Evolutionary conservation across 2,888 invertebrate genomes (phyloP).

Genomic region (Euzetes globulus): DNA sequence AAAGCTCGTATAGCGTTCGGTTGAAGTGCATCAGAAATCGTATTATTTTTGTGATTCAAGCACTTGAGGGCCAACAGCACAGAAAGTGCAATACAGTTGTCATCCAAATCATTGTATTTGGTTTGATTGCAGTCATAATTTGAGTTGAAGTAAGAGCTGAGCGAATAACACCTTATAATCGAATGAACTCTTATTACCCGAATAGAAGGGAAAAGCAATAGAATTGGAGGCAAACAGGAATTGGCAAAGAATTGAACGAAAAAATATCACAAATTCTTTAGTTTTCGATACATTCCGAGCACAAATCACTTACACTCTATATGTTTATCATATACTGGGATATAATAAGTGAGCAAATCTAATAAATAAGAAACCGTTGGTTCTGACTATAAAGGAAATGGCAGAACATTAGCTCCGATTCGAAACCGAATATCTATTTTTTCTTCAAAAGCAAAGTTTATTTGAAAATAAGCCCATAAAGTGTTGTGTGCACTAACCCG

Average conservation of each 20-base stretch:
- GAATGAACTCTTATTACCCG: neutral
- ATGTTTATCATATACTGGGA: conserved; percentile 18
- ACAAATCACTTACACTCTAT: conserved; percentile 6
- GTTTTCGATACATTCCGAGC: neutral
- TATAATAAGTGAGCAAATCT: conserved; percentile 27
- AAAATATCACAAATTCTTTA: conserved; percentile 4
- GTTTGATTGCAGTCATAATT: conserved; percentile 22
- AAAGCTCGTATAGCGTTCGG: neutral
- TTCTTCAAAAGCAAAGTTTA: conserved; percentile 3
- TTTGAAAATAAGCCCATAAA: neutral
- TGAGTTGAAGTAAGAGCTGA: neutral
- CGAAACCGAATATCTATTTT: neutral
- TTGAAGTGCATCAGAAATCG: neutral
- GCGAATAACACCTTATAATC: conserved; percentile 8
- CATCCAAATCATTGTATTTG: neutral
- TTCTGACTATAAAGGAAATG: conserved; percentile 23
- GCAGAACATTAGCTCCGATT: conserved; percentile 11
- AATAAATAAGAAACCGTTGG: conserved; percentile 7
- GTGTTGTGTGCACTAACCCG: neutral
- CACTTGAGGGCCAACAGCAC: neutral
- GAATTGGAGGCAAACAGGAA: neutral
- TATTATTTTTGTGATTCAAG: neutral
- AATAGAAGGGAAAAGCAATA: neutral
- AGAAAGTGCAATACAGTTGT: neutral
- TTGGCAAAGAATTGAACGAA: neutral